Evolutionary conservation across 2,888 invertebrate species (phyloP), one percentile per base, ranked within the genome.

Genomic region (Clostera curtula): DNA sequence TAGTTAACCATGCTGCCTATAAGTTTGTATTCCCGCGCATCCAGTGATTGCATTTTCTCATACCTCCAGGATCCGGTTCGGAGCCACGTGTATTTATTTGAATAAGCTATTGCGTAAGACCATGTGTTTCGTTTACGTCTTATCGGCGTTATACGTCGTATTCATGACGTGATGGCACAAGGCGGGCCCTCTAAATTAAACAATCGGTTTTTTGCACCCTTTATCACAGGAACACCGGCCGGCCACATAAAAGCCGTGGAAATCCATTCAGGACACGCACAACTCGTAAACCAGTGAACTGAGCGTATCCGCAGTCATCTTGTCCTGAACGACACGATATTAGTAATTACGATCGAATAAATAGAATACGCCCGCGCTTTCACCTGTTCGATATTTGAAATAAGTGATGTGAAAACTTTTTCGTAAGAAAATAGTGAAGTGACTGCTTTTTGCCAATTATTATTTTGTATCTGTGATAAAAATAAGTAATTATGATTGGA

Each of bases 171-270:
- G 52, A 70, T 61, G 55, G 38, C 65, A 57, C 38, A 44, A 31
- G 49, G 26, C 61, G 43, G 70, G 69, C 77, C 73, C 75, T 71
- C 69, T 50, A 56, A 60, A 60, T 65, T 70, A 77, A 82, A 80
- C 79, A 80, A 73, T 71, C 69, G 34, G 68, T 76, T 80, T 82
- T 80, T 82, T 79, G 69, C 77, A 79, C 80, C 77, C 80, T 75
- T 70, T 77, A 77, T 75, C 73, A 72, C 71, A 59, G 76, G 70
- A 68, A 67, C 69, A 71, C 67, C 71, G 58, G 57, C 66, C 65
- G 60, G 51, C 60, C 48, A 73, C 77, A 79, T 82, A 82, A 79
- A 82, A 80, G 75, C 72, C 56, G 66, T 70, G 68, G 71, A 73
- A 80, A 79, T 70, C 63, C 66, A 71, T 74, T 73, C 79, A 80